These are phyloP conservation scores for Patella pellucida DNA, from an alignment of 2,888 invertebrate species.

Conservation along the genomic window DNA sequence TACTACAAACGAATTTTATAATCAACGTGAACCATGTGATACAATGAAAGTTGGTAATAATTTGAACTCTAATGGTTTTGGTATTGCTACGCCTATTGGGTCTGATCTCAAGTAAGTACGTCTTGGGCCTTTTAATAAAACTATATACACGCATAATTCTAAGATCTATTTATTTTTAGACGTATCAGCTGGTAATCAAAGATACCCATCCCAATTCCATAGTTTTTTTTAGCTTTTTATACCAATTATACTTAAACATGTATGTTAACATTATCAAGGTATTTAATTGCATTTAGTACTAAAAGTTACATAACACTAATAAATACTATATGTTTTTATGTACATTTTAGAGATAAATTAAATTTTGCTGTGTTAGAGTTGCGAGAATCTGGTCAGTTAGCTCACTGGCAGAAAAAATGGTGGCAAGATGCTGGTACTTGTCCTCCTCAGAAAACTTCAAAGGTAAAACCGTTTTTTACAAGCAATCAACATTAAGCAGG, in stretches of 20 bases:
- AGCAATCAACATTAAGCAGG: no score
- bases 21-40: constrained; percentile 82
- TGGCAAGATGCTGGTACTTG: constrained; percentile 83
- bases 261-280: no score
- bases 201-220: no score
- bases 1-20: constrained; percentile 83
- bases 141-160: no score
- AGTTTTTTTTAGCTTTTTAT: no score
- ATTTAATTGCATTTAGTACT: no score
- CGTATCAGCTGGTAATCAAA: no score
- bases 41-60: constrained; percentile 82
- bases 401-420: constrained; percentile 92
- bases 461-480: constrained; percentile 17
- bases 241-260: no score
- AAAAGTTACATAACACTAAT: no score
- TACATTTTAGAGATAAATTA: constrained; percentile 69
- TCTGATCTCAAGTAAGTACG: constrained; percentile 47
- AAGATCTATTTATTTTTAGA: no score
- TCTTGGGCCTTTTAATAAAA: neutral
- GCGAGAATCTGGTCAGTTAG: constrained; percentile 90
- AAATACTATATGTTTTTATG: no score
- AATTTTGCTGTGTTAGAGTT: constrained; percentile 91
- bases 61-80: constrained; percentile 88
- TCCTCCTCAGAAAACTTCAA: constrained; percentile 28
- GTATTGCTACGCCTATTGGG: constrained; percentile 79